phyloP scores from a whole-genome alignment of 2,113 vertebrate species.

The Lophotis ruficrista region DNA sequence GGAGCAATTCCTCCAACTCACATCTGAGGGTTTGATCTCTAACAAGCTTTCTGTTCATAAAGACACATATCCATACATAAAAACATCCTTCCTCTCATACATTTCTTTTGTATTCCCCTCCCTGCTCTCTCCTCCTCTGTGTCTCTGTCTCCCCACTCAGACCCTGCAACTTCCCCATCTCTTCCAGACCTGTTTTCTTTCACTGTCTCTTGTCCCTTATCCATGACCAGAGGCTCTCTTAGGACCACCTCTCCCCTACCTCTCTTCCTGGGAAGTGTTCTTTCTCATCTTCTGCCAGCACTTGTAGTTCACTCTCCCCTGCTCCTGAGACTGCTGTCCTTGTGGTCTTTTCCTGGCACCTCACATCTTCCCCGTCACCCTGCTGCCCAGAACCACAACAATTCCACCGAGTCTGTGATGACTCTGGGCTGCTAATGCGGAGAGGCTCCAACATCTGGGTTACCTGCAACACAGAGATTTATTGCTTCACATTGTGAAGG shows the following conservation, averaged over 20 bases:
- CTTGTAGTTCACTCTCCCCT: background rate
- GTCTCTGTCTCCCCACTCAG: background rate
- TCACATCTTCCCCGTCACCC: conserved; percentile 8
- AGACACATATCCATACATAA: background rate
- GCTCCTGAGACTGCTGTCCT: background rate
- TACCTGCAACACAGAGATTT: conserved; percentile 69
- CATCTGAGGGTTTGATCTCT: conserved; percentile 28
- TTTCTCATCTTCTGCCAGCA: background rate
- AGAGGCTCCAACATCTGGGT: conserved; percentile 77
- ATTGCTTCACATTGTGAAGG: conserved; percentile 6
- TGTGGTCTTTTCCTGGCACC: conserved; percentile 12
- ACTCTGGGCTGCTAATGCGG: conserved; percentile 64
- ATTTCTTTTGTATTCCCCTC: background rate
- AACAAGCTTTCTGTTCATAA: conserved; percentile 34
- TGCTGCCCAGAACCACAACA: conserved; percentile 25
- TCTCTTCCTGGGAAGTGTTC: background rate
- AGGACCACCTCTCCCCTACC: background rate
- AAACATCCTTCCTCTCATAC: background rate
- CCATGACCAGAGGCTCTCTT: background rate
- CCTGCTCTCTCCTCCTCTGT: background rate
- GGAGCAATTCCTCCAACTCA: conserved; percentile 36
- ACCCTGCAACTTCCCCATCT: background rate
- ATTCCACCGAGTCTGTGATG: conserved; percentile 14
- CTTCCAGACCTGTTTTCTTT: background rate
- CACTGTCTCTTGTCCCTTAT: background rate